Evolutionary conservation across 2,113 vertebrate species (phyloP), one percentile per base, ranked within the genome.

Genomic region (Xenotilapia caudafasciata): DNA sequence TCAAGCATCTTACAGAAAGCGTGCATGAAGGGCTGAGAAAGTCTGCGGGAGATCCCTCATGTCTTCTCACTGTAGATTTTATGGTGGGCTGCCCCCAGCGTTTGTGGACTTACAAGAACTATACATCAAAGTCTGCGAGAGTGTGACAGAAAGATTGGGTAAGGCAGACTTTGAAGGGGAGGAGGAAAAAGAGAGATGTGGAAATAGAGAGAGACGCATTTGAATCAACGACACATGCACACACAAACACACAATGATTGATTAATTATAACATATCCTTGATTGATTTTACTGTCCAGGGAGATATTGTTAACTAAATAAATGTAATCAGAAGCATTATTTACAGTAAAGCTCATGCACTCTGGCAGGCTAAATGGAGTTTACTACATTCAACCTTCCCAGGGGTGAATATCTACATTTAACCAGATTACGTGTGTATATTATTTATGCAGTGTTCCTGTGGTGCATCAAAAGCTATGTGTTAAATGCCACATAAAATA

Each of bases 121-220:
- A 83, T 83, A 70, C 84, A 89, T 91, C 86, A 92, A 90, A 88
- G 86, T 84, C 23, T 68, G 62, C 3, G 56, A 82, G 73, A 65
- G 80, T 86, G 85, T 79, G 85, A 75, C 62, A 82, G 73, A 54
- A 26, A 73, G 58, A 88, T 28, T 86, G 58, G 75, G 45, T 5
- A 4, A 62, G 38, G 65, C 58, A 65, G 26, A 54, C 82, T 90
- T 68, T 65, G 62, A 79, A 17, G 28, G 60, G 12, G 65, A 83
- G n/a, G n/a, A 54, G n/a, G n/a, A 42, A 51, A 55, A 40, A 42
- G 40, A 89, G 70, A 83, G 19, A 68, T 33, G 17, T 54, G 40
- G 35, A 80, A 33, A 68, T 47, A 28, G 21, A 45, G 77, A 83
- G 53, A 42, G 56, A 83, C 31, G 5, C 19, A 70, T 77, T 33